These are phyloP conservation scores for Spilosoma lubricipeda DNA, from an alignment of 2,888 invertebrate genomes.

Conservation along the genomic window DNA sequence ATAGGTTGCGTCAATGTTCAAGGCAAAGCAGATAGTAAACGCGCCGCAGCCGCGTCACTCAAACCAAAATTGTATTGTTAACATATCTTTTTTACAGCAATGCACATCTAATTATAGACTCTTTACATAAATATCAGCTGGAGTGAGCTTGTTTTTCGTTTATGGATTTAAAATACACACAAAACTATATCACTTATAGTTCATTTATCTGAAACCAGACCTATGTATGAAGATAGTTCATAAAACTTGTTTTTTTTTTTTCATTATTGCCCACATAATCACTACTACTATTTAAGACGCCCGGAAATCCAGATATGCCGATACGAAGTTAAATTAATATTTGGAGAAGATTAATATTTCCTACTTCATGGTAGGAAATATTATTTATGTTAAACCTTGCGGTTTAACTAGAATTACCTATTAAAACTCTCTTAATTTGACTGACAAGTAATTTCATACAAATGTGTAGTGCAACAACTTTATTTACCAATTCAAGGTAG, in stretches of 20 bases:
- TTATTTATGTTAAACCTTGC: too few species aligned
- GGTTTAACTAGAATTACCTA: too few species aligned
- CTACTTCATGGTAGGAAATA: too few species aligned
- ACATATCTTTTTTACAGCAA: neutral
- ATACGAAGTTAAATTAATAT: neutral
- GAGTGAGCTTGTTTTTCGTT: neutral
- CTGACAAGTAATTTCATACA: neutral
- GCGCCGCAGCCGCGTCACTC: neutral
- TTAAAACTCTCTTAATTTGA: neutral
- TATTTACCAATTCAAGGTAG: conserved; percentile 8
- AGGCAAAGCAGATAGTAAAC: conserved; percentile 6
- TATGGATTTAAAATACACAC: neutral
- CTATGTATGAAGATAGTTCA: neutral
- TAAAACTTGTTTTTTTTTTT: neutral
- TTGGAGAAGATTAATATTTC: neutral
- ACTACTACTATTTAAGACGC: neutral
- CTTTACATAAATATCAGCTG: neutral
- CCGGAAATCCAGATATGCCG: neutral
- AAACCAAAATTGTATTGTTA: conserved; percentile 2
- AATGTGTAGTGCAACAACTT: neutral
- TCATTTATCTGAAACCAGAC: neutral
- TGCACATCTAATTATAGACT: neutral
- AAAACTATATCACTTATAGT: neutral
- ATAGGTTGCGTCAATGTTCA: neutral
- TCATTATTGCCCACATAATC: neutral